Conservation (phyloP, 2,888 invertebrate species). For the Atrina japonica region DNA sequence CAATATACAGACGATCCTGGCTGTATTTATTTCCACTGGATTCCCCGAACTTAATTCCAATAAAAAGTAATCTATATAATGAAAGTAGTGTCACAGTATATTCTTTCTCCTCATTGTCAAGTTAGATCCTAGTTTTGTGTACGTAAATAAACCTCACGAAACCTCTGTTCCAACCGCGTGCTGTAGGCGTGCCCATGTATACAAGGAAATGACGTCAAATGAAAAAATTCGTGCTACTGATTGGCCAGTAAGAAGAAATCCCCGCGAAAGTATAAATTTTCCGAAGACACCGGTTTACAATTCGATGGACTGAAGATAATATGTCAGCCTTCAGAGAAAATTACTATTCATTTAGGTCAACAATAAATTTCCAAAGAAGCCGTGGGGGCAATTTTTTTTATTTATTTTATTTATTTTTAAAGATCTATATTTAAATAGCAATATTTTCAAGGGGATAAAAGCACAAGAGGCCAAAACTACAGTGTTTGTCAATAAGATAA, state of each 20-base stretch:
- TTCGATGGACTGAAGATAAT: too few relatives aligned
- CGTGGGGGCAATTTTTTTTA: too few relatives aligned
- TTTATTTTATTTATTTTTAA: too few relatives aligned
- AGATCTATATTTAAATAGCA: too few relatives aligned
- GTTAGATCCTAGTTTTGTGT: slow-evolving; percentile 8
- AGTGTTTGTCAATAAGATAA: too few relatives aligned
- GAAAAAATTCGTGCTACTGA: slow-evolving; percentile 7
- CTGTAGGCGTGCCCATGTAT: slow-evolving; percentile 71
- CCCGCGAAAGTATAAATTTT: slow-evolving; percentile 29
- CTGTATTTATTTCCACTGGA: neutral
- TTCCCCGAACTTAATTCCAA: neutral
- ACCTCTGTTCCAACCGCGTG: slow-evolving; percentile 58
- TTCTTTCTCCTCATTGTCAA: neutral
- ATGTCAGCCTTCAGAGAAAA: too few relatives aligned
- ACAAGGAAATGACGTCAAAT: slow-evolving; percentile 67
- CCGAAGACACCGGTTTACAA: too few relatives aligned
- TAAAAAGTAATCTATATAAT: neutral
- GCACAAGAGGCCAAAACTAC: too few relatives aligned
- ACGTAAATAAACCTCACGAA: slow-evolving; percentile 14
- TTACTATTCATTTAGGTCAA: too few relatives aligned
- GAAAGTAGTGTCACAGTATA: neutral
- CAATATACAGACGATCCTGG: slow-evolving; percentile 31
- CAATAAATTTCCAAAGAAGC: too few relatives aligned
- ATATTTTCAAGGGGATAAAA: too few relatives aligned
- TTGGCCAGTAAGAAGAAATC: neutral